A percentile compares a stretch with the other conserved stretches of the same genome.
These are phyloP conservation scores for Drosophila birchii DNA, from an alignment of 2,888 invertebrate species.

Conservation along the genomic window DNA sequence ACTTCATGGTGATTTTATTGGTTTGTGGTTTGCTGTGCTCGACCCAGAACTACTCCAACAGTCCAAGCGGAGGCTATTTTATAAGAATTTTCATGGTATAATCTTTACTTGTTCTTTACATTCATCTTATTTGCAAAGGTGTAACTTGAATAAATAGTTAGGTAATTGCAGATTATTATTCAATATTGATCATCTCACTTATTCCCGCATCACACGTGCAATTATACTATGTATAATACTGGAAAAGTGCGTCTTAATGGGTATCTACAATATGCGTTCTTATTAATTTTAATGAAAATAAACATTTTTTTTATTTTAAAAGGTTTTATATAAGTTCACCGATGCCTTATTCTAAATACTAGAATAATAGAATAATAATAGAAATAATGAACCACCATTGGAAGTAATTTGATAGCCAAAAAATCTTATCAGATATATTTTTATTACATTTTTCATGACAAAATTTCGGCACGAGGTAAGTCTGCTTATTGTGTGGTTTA, in stretches of 20 bases:
- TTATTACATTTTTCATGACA: too few species aligned
- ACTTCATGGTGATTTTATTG: slow-evolving; percentile 19
- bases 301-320: too few species aligned
- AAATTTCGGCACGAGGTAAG: background rate
- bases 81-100: background rate
- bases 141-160: background rate
- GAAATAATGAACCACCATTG: too few species aligned
- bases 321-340: too few species aligned
- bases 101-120: background rate
- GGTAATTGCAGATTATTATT: too few species aligned
- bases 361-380: too few species aligned
- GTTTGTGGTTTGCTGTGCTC: background rate
- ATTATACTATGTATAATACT: background rate
- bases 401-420: too few species aligned
- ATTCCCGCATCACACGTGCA: background rate
- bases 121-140: background rate
- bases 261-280: background rate
- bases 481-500: background rate
- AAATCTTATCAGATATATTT: too few species aligned
- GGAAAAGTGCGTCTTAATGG: background rate
- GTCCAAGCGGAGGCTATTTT: background rate
- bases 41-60: slow-evolving; percentile 10
- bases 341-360: too few species aligned
- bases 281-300: background rate
- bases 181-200: background rate